These are phyloP conservation scores for Cheilosia variabilis DNA, from an alignment of 2,888 invertebrate species.

Conservation along the genomic window DNA sequence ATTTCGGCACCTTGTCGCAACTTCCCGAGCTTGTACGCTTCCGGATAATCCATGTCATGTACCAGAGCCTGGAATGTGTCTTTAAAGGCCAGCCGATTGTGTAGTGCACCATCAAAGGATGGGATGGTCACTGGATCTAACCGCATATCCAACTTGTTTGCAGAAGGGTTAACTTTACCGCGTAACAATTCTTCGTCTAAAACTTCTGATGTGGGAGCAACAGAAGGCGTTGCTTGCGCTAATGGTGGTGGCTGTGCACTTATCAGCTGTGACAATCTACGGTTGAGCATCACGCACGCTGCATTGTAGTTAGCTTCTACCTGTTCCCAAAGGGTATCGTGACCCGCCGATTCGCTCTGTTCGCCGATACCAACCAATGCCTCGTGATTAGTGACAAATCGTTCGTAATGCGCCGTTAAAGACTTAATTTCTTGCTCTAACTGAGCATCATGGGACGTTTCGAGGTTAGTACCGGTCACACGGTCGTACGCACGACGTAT, in stretches of 20 bases:
- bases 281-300: not conserved
- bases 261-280: not conserved
- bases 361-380: too few species aligned
- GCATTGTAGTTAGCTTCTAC: not conserved
- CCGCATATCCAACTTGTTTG: not conserved
- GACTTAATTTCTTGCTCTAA: too few species aligned
- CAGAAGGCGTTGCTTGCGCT: not conserved
- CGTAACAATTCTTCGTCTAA: not conserved
- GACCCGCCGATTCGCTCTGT: too few species aligned
- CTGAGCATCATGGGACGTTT: too few species aligned
- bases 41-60: constrained; percentile 65
- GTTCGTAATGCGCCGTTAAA: too few species aligned
- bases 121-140: constrained; percentile 31
- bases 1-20: constrained; percentile 11
- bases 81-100: not conserved
- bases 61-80: constrained; percentile 45
- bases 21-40: constrained; percentile 50
- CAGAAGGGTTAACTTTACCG: not conserved
- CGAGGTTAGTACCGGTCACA: too few species aligned
- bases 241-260: too few species aligned
- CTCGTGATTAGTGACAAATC: too few species aligned
- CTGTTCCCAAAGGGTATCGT: too few species aligned
- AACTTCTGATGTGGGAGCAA: not conserved
- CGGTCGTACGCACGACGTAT: not conserved
- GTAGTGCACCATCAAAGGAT: not conserved